Evolutionary conservation across 2,797 vertebrate genomes (phyloP).

Genomic region (Sebastes nivosus): DNA sequence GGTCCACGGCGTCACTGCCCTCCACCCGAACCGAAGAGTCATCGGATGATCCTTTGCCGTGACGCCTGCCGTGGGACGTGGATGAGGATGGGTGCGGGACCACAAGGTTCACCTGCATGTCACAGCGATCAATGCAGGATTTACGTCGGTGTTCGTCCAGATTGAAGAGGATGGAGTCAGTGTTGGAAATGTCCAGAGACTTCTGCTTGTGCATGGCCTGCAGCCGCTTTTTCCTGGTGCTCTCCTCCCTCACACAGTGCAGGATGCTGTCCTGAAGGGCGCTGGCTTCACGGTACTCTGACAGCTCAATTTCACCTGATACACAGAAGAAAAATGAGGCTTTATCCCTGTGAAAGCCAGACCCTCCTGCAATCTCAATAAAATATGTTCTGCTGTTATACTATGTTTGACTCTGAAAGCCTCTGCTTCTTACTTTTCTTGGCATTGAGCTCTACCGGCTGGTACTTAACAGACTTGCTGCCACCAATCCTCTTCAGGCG

Average conservation of each 20-base stretch:
- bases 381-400: constrained; percentile 17
- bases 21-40: constrained; percentile 77
- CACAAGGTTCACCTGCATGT: constrained; percentile 80
- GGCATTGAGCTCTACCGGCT: constrained; percentile 97
- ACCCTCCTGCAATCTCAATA: background rate
- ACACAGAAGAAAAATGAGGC: constrained; percentile 6
- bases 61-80: constrained; percentile 64
- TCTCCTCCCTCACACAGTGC: constrained; percentile 95
- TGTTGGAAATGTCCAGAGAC: constrained; percentile 97
- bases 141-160: constrained; percentile 96
- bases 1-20: constrained; percentile 59
- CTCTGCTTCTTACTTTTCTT: constrained; percentile 93
- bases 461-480: constrained; percentile 99
- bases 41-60: constrained; percentile 80
- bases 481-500: constrained; percentile 98
- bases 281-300: constrained; percentile 94
- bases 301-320: constrained; percentile 97
- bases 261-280: constrained; percentile 94
- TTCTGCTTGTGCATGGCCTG: constrained; percentile 98
- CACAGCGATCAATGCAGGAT: constrained; percentile 97
- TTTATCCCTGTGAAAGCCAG: constrained; percentile 10
- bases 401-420: constrained; percentile 23
- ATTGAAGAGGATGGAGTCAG: constrained; percentile 95
- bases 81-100: constrained; percentile 72
- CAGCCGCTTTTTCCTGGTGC: constrained; percentile 94